Evolutionary conservation across 2,113 vertebrate species (phyloP), one percentile per base, ranked within the genome.

Genomic region (Lichenostomus cassidix): DNA sequence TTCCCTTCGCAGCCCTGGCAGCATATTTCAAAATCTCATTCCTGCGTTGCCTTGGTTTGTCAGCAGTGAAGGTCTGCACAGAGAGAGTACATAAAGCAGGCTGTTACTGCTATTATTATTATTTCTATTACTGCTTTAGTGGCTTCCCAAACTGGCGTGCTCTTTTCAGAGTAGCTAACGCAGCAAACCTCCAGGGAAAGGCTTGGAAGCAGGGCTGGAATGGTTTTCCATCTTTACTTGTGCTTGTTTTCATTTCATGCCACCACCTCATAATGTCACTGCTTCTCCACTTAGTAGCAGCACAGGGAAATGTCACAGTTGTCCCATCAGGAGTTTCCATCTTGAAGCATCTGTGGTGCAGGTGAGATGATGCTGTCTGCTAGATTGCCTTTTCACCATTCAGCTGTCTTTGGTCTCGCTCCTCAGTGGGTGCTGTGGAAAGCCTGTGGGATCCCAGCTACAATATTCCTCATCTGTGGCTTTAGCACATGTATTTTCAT

Each of bases 21-120:
- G 73, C 39, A 59, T 92, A 88, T 92, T 93, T 96, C 68, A 91
- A 93, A 96, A 94, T 95, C 44, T 93, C 79, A 83, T 90, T 96
- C 68, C n/a, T 68, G 15, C 5, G 12, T 58, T 92, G 75, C 85
- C 79, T 92, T 81, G 68, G 35, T 70, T 94, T 96, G 65, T 79
- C 83, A 73, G 47, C 25, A 94, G 8, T 50, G 89, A 87, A 94
- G 83, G 74, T 84, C 65, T 1, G 0, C n/a, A 35, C 27, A 42
- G 59, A 70, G 21, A 83, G n/a, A 49, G 65, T 73, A 53, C 76
- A 92, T 83, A 84, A 94, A 94, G 3, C n/a, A 62, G 41, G 15
- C 22, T 90, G 41, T 76, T 79, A 68, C 85, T 94, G 41, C 31
- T 82, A 39, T 33, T 83, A 46, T 67, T 87, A 64, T 49, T 83